phyloP scores from a whole-genome alignment of 2,797 vertebrate genomes.

The Sorex maritimensis region DNA sequence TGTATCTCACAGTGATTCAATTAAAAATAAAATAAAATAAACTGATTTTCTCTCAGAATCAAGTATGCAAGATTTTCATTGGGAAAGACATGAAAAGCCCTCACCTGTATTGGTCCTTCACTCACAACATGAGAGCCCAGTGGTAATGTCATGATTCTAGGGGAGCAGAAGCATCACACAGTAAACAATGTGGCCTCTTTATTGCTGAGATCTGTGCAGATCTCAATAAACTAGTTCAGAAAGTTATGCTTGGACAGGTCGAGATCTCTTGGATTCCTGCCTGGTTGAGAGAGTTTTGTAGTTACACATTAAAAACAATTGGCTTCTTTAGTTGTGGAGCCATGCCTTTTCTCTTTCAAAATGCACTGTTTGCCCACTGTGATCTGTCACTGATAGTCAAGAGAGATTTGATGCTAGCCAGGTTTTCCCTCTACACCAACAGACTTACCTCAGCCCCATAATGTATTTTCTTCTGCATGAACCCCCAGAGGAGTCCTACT shows the following conservation, averaged over 20 bases:
- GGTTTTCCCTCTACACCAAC: too few species aligned
- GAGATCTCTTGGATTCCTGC: background rate
- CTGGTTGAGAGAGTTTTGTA: background rate
- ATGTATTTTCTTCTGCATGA: background rate
- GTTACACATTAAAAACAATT: background rate
- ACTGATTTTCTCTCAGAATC: background rate
- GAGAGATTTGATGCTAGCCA: background rate
- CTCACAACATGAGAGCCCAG: too few species aligned
- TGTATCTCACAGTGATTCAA: too few species aligned
- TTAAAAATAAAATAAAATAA: too few species aligned
- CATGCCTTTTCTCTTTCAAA: background rate
- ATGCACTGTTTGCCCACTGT: fast-evolving
- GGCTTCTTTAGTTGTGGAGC: background rate
- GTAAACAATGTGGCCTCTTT: background rate
- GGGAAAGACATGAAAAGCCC: background rate
- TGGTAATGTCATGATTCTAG: too few species aligned
- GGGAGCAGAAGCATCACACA: background rate
- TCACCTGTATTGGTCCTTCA: background rate
- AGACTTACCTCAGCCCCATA: too few species aligned
- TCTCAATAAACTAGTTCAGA: background rate
- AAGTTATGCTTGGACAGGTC: background rate
- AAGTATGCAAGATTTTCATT: background rate
- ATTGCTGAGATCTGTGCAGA: background rate
- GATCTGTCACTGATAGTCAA: background rate
- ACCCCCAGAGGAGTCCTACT: background rate